Base-by-base conservation (phyloP, 1,140 invertebrate genomes). In the Ectropis grisescens region DNA sequence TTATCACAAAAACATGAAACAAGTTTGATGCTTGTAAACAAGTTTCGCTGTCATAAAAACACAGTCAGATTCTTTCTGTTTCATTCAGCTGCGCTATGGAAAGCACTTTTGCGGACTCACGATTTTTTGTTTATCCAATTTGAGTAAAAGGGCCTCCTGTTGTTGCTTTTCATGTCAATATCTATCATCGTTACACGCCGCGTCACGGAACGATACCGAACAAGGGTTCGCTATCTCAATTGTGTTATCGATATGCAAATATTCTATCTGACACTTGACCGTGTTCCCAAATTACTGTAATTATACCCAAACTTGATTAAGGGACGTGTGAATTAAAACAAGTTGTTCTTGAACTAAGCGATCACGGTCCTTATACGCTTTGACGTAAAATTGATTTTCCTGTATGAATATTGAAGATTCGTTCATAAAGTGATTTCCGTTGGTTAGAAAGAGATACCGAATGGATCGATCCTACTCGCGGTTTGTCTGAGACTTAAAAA, bases 401-500 rank as follows among this genome's bases (percentile, higher is more conserved):
- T n/a, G n/a, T n/a, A n/a, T n/a, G n/a, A n/a, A n/a, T n/a, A n/a
- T n/a, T n/a, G n/a, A n/a, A n/a, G n/a, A n/a, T n/a, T n/a, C n/a
- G n/a, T n/a, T n/a, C 16, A 19, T 4, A 19, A 19, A 19, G 16
- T 19, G 3, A 19, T 19, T 19, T 19, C 16, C 16, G 52, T 66
- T 57, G 48, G 69, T 42, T 58, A 67, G 71, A 80, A 66, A 75
- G 75, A 80, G 75, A 80, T 70, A 71, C 60, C 56, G 67, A 62
- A 75, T 47, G 58, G 75, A 80, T 80, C 75, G 66, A 80, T 80
- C n/a, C n/a, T n/a, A n/a, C n/a, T n/a, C n/a, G n/a, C n/a, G 75
- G 59, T 75, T 80, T 75, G 68, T 64, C 67, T 67, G 45, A 71
- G 75, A 72, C 69, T 76, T 75, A 76, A 80, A 69, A 60, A 58